Percentiles rank a stretch among this genome's conserved stretches.
phyloP scores from a whole-genome alignment of 2,797 vertebrate species.

The Acipenser ruthenus region DNA sequence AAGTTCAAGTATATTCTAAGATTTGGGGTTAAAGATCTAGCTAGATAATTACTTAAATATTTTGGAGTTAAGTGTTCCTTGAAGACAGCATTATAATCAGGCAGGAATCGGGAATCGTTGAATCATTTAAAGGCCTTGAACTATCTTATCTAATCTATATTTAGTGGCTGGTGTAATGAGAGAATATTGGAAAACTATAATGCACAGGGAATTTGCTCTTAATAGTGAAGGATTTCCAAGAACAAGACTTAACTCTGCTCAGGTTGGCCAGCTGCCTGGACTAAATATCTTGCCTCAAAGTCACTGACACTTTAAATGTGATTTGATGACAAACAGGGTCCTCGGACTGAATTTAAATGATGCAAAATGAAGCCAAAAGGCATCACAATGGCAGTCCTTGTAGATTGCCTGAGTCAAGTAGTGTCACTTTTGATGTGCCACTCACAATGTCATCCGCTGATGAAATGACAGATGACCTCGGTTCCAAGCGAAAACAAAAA shows the following conservation, averaged over 20 bases:
- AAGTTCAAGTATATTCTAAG: too few relatives aligned
- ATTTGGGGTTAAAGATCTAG: too few relatives aligned
- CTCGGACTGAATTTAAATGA: constrained; percentile 1
- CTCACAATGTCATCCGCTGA: not conserved
- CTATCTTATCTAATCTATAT: not conserved
- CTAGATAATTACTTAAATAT: too few relatives aligned
- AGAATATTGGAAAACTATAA: constrained; percentile 1
- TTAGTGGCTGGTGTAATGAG: not conserved
- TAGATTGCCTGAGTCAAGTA: not conserved
- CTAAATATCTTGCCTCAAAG: not conserved
- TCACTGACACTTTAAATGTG: constrained; percentile 1
- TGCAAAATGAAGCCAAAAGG: not conserved
- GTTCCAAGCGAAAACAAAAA: not conserved
- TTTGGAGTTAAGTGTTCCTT: too few relatives aligned
- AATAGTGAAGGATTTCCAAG: not conserved
- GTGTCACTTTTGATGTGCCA: not conserved
- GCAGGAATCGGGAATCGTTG: not conserved
- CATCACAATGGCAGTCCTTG: not conserved
- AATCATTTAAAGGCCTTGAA: not conserved
- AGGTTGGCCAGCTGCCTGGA: constrained; percentile 1
- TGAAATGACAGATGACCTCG: not conserved
- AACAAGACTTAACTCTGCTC: not conserved
- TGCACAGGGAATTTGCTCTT: not conserved
- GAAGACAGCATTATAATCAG: too few relatives aligned
- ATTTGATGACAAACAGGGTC: constrained; percentile 1